A percentile compares a stretch with the other conserved stretches of the same genome.
phyloP scores from a whole-genome alignment of 1,140 invertebrate genomes.

The Hylaeus anthracinus region DNA sequence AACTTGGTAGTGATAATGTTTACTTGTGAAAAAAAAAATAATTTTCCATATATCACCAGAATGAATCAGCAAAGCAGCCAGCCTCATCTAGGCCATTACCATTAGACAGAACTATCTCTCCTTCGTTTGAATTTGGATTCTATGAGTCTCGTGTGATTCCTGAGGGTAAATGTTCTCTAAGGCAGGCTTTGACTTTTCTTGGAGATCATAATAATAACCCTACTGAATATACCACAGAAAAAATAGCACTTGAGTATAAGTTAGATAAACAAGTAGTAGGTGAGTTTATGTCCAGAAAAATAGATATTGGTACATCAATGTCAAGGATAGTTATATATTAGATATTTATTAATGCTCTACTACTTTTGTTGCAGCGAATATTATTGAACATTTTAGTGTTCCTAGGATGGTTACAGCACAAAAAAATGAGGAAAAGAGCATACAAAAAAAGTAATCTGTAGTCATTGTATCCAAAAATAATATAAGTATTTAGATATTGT shows the following conservation, averaged over 20 bases:
- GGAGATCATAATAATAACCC: constrained; percentile 83
- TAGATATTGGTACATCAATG: neutral
- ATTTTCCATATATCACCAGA: constrained; percentile 6
- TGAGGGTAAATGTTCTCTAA: constrained; percentile 75
- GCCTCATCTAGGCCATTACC: constrained; percentile 75
- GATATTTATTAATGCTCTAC: constrained; percentile 5
- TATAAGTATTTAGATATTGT: constrained; percentile 4
- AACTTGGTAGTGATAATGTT: neutral
- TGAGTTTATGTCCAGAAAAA: constrained; percentile 67
- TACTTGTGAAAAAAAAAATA: constrained; percentile 5
- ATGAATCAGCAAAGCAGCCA: neutral
- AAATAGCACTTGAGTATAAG: constrained; percentile 86
- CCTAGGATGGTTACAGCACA: neutral
- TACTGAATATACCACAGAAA: constrained; percentile 79
- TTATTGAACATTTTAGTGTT: constrained; percentile 41
- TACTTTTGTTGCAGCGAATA: constrained; percentile 41
- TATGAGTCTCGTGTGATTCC: constrained; percentile 62
- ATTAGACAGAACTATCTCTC: constrained; percentile 69
- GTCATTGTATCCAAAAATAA: neutral
- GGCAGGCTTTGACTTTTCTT: constrained; percentile 82
- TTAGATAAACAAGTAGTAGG: constrained; percentile 83
- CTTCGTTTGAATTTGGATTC: constrained; percentile 71
- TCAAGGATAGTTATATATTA: neutral
- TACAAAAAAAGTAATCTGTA: neutral
- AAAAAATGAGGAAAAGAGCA: neutral